Percentiles rank a stretch among this genome's conserved stretches.
Conservation (phyloP, 2,113 vertebrate genomes). For the Cranoglanis bouderius region DNA sequence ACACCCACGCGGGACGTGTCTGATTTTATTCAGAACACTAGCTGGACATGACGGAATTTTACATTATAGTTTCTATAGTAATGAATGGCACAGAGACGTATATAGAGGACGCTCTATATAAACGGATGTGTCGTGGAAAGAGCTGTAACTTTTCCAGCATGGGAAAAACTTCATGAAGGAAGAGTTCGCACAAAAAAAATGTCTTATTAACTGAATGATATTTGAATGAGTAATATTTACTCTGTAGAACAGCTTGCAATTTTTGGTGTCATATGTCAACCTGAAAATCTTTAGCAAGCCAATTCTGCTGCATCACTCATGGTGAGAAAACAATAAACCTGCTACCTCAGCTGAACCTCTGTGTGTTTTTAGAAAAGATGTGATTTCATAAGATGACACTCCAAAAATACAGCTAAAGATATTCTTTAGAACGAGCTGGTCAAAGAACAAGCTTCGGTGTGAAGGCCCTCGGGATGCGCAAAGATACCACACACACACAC, state of each 20-base stretch:
- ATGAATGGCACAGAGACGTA: neutral
- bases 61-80: neutral
- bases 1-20: neutral
- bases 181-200: too few species aligned
- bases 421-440: neutral
- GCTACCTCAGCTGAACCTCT: neutral
- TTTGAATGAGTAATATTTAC: too few species aligned
- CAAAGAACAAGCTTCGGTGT: constrained; percentile 7
- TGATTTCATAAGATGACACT: neutral
- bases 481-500: neutral
- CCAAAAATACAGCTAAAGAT: constrained; percentile 16
- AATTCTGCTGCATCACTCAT: neutral
- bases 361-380: too few species aligned
- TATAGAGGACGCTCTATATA: too few species aligned
- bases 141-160: too few species aligned
- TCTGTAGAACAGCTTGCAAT: neutral
- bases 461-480: constrained; percentile 8
- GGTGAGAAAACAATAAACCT: neutral
- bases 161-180: too few species aligned
- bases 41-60: neutral
- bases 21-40: neutral
- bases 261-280: neutral
- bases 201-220: too few species aligned
- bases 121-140: too few species aligned
- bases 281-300: neutral